Percentiles rank a stretch among this genome's conserved stretches.
Evolutionary conservation across 2,888 invertebrate genomes (phyloP).

Genomic region (Sylvicola fuscatus): DNA sequence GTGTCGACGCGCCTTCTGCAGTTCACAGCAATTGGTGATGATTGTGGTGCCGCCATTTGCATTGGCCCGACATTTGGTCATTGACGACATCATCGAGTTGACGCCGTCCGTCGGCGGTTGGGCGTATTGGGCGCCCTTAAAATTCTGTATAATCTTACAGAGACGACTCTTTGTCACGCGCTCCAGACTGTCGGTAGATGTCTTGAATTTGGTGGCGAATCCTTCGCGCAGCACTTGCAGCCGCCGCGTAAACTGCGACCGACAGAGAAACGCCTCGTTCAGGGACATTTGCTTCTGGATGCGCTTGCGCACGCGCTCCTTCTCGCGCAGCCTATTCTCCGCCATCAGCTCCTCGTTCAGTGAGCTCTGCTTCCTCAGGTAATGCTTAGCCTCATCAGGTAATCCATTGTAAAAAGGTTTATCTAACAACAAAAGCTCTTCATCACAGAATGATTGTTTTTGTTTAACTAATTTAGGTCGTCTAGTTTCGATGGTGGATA

Average conservation of each 20-base stretch:
- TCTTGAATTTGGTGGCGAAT: conserved; percentile 64
- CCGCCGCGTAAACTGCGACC: conserved; percentile 22
- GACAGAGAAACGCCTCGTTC: conserved; percentile 64
- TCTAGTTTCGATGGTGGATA: conserved; percentile 8
- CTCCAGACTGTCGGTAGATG: conserved; percentile 64
- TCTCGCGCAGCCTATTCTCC: conserved; percentile 62
- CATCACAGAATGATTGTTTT: conserved; percentile 65
- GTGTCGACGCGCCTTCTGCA: conserved; percentile 41
- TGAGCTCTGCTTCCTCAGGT: conserved; percentile 50
- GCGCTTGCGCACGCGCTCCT: conserved; percentile 58
- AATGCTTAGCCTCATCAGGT: conserved; percentile 20
- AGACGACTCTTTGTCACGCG: conserved; percentile 66
- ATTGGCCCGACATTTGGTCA: background rate
- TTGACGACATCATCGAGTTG: conserved; percentile 17
- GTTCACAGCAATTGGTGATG: background rate
- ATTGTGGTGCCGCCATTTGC: background rate
- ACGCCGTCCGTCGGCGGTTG: conserved; percentile 17
- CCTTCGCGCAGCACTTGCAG: conserved; percentile 33
- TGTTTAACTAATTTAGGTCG: conserved; percentile 63
- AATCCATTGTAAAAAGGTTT: conserved; percentile 13
- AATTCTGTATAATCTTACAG: conserved; percentile 66
- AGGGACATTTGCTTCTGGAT: conserved; percentile 78
- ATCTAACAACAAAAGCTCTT: conserved; percentile 25
- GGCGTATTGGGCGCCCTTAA: conserved; percentile 29
- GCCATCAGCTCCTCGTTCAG: conserved; percentile 80